Conservation (phyloP, 2,113 vertebrate genomes). For the Poeciliopsis prolifica region DNA sequence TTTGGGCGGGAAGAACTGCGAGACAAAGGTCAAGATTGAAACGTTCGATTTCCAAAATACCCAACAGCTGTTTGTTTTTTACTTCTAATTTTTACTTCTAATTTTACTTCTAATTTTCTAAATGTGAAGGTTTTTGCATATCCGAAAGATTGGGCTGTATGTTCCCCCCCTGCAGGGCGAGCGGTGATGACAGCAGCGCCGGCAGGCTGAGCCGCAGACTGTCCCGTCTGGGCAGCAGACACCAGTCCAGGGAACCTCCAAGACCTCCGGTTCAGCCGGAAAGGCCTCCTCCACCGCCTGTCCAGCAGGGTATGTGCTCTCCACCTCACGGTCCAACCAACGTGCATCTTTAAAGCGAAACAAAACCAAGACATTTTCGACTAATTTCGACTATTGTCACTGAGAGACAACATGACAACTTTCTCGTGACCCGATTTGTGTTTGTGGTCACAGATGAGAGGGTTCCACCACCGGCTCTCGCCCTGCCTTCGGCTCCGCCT, state of each 20-base stretch:
- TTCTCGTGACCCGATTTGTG: neutral
- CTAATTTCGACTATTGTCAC: too few species aligned
- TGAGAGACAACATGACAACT: neutral
- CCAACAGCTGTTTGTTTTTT: neutral
- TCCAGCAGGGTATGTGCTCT: constrained; percentile 49
- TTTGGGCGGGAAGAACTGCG: neutral
- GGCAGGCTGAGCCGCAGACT: constrained; percentile 73
- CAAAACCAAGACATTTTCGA: too few species aligned
- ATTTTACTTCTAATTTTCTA: neutral
- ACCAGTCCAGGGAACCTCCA: constrained; percentile 64
- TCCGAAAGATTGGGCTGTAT: neutral
- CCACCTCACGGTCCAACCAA: neutral
- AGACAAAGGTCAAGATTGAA: neutral
- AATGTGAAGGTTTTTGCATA: neutral
- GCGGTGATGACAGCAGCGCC: constrained; percentile 66
- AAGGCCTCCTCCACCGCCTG: constrained; percentile 40
- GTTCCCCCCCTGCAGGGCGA: constrained; percentile 50
- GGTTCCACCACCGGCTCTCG: constrained; percentile 15
- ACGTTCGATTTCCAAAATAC: neutral
- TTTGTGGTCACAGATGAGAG: constrained; percentile 40
- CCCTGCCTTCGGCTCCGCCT: constrained; percentile 6
- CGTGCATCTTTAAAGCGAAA: too few species aligned
- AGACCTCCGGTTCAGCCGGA: constrained; percentile 57
- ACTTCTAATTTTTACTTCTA: neutral
- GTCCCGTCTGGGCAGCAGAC: constrained; percentile 72